These are phyloP conservation scores for Caenorhabditis inopinata DNA, from an alignment of 1,140 invertebrate species.

Conservation along the genomic window DNA sequence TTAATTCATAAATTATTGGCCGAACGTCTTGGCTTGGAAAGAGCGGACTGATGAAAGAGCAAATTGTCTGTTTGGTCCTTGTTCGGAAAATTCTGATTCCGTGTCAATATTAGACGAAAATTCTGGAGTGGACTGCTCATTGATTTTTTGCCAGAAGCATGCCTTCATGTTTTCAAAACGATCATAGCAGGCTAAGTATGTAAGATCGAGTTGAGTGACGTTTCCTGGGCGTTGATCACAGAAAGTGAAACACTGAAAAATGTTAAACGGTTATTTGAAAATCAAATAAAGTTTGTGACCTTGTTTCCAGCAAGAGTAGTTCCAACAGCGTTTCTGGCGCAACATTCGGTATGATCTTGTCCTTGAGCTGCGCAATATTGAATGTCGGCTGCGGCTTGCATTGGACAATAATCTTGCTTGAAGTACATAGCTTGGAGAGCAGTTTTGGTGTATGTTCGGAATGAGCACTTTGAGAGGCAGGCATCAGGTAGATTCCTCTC, in stretches of 20 bases:
- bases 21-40: constrained; percentile 10
- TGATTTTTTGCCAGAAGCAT: constrained; percentile 47
- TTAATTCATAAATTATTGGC: neutral
- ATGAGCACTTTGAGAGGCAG: constrained; percentile 53
- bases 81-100: neutral
- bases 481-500: constrained; percentile 57
- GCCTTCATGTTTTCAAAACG: constrained; percentile 51
- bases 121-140: neutral
- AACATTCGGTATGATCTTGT: constrained; percentile 44
- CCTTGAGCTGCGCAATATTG: constrained; percentile 59
- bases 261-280: neutral
- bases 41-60: neutral
- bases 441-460: constrained; percentile 55
- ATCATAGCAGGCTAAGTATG: constrained; percentile 50
- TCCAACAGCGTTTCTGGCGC: constrained; percentile 44
- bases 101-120: neutral
- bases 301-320: constrained; percentile 46
- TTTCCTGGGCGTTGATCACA: constrained; percentile 65
- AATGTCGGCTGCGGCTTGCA: constrained; percentile 58
- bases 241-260: constrained; percentile 57
- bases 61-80: neutral
- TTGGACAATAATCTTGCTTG: constrained; percentile 53
- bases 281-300: neutral
- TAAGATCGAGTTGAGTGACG: constrained; percentile 55
- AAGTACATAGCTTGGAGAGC: constrained; percentile 53